Conservation (phyloP, 2,888 invertebrate genomes). For the Ochropacha duplaris region DNA sequence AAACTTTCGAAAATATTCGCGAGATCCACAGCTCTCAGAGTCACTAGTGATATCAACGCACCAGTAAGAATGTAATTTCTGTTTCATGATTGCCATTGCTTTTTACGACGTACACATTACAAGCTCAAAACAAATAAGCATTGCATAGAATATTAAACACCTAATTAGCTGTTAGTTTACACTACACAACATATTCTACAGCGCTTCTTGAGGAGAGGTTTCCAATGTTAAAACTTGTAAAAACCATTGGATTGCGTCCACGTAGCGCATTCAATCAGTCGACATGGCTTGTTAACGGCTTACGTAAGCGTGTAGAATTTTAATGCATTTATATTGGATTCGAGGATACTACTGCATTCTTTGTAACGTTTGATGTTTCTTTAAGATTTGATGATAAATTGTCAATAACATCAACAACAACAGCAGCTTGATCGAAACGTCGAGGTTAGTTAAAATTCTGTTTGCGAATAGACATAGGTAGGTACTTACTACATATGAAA, state of each 20-base stretch:
- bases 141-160: not conserved
- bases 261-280: constrained; percentile 21
- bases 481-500: too few species aligned
- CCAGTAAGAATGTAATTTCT: too few species aligned
- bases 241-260: constrained; percentile 29
- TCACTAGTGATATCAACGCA: too few species aligned
- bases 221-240: constrained; percentile 22
- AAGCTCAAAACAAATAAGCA: not conserved
- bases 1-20: too few species aligned
- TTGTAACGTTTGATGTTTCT: constrained; percentile 26
- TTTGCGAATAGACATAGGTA: too few species aligned
- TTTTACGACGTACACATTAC: not conserved
- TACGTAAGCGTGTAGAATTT: constrained; percentile 23
- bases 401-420: too few species aligned
- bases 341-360: constrained; percentile 29
- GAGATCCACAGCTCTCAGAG: too few species aligned
- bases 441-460: too few species aligned
- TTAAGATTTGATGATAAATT: constrained; percentile 20
- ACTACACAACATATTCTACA: constrained; percentile 10
- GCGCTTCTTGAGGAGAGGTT: constrained; percentile 19
- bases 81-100: too few species aligned
- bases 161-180: not conserved
- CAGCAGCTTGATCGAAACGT: too few species aligned
- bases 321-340: constrained; percentile 34
- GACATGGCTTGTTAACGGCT: constrained; percentile 17